These are phyloP conservation scores for Microctonus brassicae DNA, from an alignment of 2,888 invertebrate genomes.

Conservation along the genomic window DNA sequence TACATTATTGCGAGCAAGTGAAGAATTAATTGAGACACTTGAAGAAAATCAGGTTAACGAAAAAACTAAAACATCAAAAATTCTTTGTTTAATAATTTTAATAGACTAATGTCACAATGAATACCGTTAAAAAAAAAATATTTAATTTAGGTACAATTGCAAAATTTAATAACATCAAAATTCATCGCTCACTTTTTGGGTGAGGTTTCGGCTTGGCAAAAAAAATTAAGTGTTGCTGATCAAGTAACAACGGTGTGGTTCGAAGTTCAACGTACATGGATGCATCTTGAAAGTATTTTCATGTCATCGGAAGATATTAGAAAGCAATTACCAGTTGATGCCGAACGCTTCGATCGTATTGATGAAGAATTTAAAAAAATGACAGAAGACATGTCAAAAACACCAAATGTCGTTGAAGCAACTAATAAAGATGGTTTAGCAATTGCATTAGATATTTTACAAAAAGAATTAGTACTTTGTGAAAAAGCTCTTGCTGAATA, in stretches of 20 bases:
- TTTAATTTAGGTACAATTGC: constrained; percentile 95
- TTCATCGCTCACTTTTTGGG: constrained; percentile 95
- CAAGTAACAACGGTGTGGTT: constrained; percentile 94
- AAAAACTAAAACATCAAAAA: constrained; percentile 26
- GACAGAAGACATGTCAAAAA: constrained; percentile 82
- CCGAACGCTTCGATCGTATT: constrained; percentile 90
- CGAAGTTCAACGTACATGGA: constrained; percentile 98
- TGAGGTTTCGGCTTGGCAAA: constrained; percentile 96
- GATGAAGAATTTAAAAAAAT: constrained; percentile 90
- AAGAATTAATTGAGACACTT: constrained; percentile 95
- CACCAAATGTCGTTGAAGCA: constrained; percentile 90
- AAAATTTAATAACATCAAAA: constrained; percentile 96
- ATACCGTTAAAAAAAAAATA: too few species aligned
- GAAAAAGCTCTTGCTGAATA: constrained; percentile 98
- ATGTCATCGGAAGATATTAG: constrained; percentile 98
- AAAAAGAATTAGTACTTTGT: constrained; percentile 88
- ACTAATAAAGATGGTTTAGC: constrained; percentile 89
- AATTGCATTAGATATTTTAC: constrained; percentile 83
- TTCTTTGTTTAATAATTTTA: too few species aligned
- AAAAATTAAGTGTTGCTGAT: constrained; percentile 91
- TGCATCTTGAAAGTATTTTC: constrained; percentile 96
- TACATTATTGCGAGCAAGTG: constrained; percentile 88
- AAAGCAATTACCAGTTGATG: constrained; percentile 93
- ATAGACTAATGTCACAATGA: too few species aligned
- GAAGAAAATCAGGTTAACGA: constrained; percentile 99